Base-by-base conservation (phyloP, 2,888 invertebrate genomes). In the Serripes groenlandicus region DNA sequence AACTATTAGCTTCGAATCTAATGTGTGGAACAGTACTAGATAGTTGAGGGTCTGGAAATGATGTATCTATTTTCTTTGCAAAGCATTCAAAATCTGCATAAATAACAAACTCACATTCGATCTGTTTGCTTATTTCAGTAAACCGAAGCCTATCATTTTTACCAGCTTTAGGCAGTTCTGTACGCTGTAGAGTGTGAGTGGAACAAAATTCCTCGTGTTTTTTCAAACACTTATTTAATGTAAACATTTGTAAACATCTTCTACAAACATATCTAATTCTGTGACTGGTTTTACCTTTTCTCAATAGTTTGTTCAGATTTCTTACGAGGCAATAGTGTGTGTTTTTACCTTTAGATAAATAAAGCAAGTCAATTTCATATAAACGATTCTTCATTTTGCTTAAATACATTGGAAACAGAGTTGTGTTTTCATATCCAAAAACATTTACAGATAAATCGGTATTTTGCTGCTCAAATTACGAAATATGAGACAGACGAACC, bases 381-480 rank as follows among this genome's bases (percentile, higher is more conserved):
- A 11, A 15, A 42, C 42, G 15, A 15, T 42, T 7, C 42, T 42
- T 42, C 15, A 15, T 15, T 42, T 75, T 64, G 23, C 28, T 66
- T 30, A 75, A 21, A 35, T 52, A 54, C 7, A 75, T 7, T 49
- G 66, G 75, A 49, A 52, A 75, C 26, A 66, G 32, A n/a, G 18
- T 49, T 32, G 18, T n/a, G 3, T 75, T 35, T 15, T 75, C 66
- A 66, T 37, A 75, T n/a, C 75, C 75, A 54, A 75, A 52, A 23
- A 64, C 75, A 37, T 34, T 64, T 5, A 75, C 34, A 32, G 64
- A 52, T 15, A 75, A 9, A 23, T 64, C 34, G 42, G 7, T 15
- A 37, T 75, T 75, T 56, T 75, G 66, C n/a, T 35, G 49, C 54
- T 75, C 68, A 28, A 75, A 75, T 75, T 68, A 56, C 5, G 30